phyloP scores from a whole-genome alignment of 1,140 invertebrate genomes.

The Leptopilina boulardi region DNA sequence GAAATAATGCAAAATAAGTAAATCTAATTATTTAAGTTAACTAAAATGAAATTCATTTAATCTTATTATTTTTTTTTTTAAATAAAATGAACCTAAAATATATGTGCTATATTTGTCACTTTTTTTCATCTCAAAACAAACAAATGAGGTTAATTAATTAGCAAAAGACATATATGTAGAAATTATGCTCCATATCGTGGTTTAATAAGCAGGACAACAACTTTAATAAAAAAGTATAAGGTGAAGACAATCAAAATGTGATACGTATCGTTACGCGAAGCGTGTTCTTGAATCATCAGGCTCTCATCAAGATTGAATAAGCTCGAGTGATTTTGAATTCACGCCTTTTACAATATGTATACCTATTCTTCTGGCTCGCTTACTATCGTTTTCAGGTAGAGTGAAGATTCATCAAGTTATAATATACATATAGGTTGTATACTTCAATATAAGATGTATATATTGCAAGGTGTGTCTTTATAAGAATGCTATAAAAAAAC shows the following conservation, averaged over 20 bases:
- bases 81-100: too few relatives aligned
- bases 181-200: conserved; percentile 52
- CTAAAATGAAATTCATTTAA: too few relatives aligned
- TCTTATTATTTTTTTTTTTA: too few relatives aligned
- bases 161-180: neutral
- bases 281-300: conserved; percentile 52
- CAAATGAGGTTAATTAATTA: conserved; percentile 28
- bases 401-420: neutral
- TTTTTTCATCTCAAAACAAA: neutral
- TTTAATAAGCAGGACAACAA: conserved; percentile 50
- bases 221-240: conserved; percentile 53
- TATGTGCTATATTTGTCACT: too few relatives aligned
- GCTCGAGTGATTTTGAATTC: neutral
- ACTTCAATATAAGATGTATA: neutral
- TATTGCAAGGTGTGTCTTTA: neutral
- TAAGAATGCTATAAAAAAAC: neutral
- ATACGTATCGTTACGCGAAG: conserved; percentile 49
- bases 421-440: too few relatives aligned
- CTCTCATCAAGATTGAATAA: conserved; percentile 46
- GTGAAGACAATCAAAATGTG: conserved; percentile 38
- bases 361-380: neutral
- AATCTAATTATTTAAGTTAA: too few relatives aligned
- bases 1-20: too few relatives aligned
- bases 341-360: neutral
- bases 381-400: conserved; percentile 12